phyloP scores from a whole-genome alignment of 2,797 vertebrate species.

The Manis crassicaudata region DNA sequence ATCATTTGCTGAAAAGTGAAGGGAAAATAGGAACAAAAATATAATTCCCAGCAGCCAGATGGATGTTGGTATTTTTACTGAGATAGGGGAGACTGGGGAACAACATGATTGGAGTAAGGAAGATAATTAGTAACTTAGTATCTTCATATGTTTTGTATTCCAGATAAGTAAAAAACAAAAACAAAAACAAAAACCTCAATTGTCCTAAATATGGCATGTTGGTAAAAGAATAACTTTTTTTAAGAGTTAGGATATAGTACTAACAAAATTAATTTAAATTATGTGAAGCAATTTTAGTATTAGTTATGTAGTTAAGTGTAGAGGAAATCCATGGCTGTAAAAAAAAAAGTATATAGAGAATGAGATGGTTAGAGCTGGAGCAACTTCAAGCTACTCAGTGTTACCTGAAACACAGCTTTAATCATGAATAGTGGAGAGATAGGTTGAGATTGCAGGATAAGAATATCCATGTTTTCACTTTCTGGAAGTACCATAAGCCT shows the following conservation, averaged over 20 bases:
- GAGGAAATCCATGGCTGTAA: background rate
- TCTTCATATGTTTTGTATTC: background rate
- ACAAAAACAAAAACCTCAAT: background rate
- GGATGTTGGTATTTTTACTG: background rate
- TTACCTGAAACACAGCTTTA: background rate
- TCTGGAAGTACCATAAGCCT: background rate
- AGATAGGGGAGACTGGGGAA: background rate
- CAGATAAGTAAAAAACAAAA: background rate
- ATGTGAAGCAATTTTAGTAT: background rate
- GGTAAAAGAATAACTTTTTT: background rate
- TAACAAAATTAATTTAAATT: background rate
- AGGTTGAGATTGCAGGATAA: background rate
- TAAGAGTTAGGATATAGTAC: background rate
- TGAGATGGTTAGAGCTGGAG: background rate
- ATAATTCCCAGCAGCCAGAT: background rate
- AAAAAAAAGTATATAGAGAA: background rate
- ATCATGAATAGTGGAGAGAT: background rate
- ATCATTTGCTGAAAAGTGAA: background rate
- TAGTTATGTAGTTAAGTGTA: background rate
- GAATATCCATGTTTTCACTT: background rate
- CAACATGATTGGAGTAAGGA: background rate
- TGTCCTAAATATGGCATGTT: background rate
- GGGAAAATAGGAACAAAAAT: constrained; percentile 16
- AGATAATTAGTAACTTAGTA: background rate
- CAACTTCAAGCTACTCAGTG: background rate